These are phyloP conservation scores for Lithophane leautieri DNA, from an alignment of 2,888 invertebrate genomes.

Conservation along the genomic window DNA sequence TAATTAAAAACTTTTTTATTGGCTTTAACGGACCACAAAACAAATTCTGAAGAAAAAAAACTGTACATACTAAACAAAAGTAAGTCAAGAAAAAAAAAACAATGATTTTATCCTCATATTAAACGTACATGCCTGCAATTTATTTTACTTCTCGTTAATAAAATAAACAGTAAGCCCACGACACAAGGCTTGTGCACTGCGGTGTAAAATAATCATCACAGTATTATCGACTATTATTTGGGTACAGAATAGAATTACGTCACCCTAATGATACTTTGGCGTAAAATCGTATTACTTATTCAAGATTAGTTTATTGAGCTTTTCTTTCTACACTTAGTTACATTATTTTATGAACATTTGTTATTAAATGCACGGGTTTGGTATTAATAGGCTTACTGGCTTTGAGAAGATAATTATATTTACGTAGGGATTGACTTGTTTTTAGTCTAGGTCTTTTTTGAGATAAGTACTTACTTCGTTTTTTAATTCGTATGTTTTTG, in stretches of 20 bases:
- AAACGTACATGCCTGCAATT: slow-evolving; percentile 11
- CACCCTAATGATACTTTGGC: slow-evolving; percentile 76
- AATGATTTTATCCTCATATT: not conserved
- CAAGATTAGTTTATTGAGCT: slow-evolving; percentile 62
- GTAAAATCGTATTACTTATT: slow-evolving; percentile 76
- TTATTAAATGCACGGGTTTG: slow-evolving; percentile 4
- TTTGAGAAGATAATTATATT: slow-evolving; percentile 4
- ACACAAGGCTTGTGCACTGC: slow-evolving; percentile 50
- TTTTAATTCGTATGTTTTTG: too few relatives aligned
- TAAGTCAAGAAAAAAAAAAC: not conserved
- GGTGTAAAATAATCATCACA: slow-evolving; percentile 71
- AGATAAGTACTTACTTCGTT: not conserved
- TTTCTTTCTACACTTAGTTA: slow-evolving; percentile 26
- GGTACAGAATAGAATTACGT: slow-evolving; percentile 75
- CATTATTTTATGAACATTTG: slow-evolving; percentile 34
- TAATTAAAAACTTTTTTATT: not conserved
- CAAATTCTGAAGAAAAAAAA: not conserved
- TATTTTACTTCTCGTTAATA: slow-evolving; percentile 44
- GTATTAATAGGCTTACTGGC: slow-evolving; percentile 16
- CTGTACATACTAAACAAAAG: not conserved
- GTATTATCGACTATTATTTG: slow-evolving; percentile 77
- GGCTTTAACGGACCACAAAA: not conserved
- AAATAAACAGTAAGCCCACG: slow-evolving; percentile 50
- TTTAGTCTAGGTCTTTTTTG: not conserved
- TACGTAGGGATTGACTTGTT: not conserved